These are phyloP conservation scores for Centropyge bicolor DNA, from an alignment of 2,797 vertebrate genomes.

Conservation along the genomic window DNA sequence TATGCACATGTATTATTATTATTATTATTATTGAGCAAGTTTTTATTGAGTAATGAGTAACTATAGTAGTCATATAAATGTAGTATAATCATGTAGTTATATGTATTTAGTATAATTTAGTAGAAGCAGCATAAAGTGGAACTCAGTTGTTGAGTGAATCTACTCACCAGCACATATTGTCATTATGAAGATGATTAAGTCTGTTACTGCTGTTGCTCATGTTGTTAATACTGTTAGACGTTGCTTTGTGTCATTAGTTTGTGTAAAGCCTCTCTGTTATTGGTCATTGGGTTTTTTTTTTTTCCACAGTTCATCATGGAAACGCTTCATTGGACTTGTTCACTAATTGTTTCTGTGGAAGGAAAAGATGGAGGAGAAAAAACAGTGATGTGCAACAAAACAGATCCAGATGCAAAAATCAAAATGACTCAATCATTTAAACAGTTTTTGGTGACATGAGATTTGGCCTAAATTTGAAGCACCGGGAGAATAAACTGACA, in stretches of 20 bases:
- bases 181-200: conserved; percentile 2
- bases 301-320: conserved; percentile 29
- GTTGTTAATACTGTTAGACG: conserved; percentile 14
- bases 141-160: background rate
- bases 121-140: background rate
- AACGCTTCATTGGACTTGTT: conserved; percentile 3
- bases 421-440: background rate
- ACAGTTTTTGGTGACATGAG: background rate
- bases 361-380: background rate
- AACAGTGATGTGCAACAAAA: no score
- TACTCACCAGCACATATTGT: background rate
- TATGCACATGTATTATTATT: background rate
- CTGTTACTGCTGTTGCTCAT: conserved; percentile 8
- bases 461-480: background rate
- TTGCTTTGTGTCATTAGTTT: conserved; percentile 32
- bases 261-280: conserved; percentile 16
- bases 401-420: background rate
- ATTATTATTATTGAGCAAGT: no score
- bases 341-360: conserved; percentile 23
- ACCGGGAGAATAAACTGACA: background rate
- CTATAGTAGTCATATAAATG: background rate
- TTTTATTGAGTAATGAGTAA: background rate
- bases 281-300: background rate
- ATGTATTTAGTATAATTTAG: no score
- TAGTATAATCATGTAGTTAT: background rate